Conservation (phyloP, 2,113 vertebrate genomes). For the Muntiacus muntjak region DNA sequence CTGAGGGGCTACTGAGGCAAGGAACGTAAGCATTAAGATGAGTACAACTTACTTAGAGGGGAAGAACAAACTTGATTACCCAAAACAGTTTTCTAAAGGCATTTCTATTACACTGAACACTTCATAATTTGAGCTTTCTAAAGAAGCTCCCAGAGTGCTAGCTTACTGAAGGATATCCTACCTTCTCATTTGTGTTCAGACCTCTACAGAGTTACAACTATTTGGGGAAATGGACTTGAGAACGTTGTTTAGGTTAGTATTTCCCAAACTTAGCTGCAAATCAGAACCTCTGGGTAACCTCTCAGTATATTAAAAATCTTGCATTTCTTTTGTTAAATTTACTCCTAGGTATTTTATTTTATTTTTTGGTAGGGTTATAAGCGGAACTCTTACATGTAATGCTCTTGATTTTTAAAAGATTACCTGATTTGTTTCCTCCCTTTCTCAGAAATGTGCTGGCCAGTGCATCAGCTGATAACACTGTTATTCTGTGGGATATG, state of each 20-base stretch:
- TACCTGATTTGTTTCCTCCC: background rate
- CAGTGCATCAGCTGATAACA: conserved; percentile 92
- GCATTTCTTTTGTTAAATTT: background rate
- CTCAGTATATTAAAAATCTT: background rate
- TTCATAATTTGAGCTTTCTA: background rate
- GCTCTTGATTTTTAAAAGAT: background rate
- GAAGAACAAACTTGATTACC: background rate
- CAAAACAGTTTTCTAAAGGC: background rate
- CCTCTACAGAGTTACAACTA: background rate
- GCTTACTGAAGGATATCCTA: background rate
- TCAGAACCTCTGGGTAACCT: background rate
- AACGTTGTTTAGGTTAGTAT: background rate
- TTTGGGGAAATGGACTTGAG: background rate
- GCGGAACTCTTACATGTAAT: background rate
- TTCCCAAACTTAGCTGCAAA: background rate
- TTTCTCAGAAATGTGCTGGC: conserved; percentile 90
- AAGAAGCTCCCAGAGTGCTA: background rate
- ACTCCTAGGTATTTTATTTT: background rate
- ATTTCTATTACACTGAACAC: background rate
- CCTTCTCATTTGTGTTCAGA: background rate
- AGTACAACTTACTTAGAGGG: background rate
- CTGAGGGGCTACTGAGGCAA: background rate
- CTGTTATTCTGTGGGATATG: conserved; percentile 94
- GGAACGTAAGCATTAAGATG: background rate
- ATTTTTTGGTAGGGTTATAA: background rate